These are phyloP conservation scores for Cydia amplana DNA, from an alignment of 1,140 invertebrate species.

Conservation along the genomic window DNA sequence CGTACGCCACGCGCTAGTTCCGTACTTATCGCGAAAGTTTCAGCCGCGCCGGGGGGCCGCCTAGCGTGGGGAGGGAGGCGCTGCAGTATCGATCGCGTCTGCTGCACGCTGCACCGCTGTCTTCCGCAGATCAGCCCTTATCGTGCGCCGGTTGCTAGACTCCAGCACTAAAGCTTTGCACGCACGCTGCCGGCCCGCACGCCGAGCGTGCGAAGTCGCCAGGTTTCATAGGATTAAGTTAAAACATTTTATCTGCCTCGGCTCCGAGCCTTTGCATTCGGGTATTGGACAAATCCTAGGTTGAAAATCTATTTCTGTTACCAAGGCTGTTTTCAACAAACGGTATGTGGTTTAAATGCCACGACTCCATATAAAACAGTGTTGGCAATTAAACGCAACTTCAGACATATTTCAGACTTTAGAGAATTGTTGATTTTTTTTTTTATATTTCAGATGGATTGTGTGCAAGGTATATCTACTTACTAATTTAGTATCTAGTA, in stretches of 20 bases:
- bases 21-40: constrained; percentile 78
- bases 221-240: constrained; percentile 25
- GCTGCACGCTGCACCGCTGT: constrained; percentile 73
- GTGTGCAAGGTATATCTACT: neutral
- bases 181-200: constrained; percentile 47
- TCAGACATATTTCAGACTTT: neutral
- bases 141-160: constrained; percentile 68
- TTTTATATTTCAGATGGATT: neutral
- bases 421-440: neutral
- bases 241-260: constrained; percentile 13
- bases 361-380: no score
- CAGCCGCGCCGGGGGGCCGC: constrained; percentile 58
- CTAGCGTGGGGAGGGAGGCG: constrained; percentile 41
- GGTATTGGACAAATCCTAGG: neutral
- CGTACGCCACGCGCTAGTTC: constrained; percentile 77
- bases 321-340: neutral
- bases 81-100: constrained; percentile 77
- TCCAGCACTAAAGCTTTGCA: constrained; percentile 65
- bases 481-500: neutral
- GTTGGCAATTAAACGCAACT: no score
- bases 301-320: neutral
- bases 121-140: constrained; percentile 78
- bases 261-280: neutral
- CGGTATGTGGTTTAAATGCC: no score
- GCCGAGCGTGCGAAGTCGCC: constrained; percentile 24